phyloP scores from a whole-genome alignment of 92 coral and sea anemone species.

The Palythoa grandis region DNA sequence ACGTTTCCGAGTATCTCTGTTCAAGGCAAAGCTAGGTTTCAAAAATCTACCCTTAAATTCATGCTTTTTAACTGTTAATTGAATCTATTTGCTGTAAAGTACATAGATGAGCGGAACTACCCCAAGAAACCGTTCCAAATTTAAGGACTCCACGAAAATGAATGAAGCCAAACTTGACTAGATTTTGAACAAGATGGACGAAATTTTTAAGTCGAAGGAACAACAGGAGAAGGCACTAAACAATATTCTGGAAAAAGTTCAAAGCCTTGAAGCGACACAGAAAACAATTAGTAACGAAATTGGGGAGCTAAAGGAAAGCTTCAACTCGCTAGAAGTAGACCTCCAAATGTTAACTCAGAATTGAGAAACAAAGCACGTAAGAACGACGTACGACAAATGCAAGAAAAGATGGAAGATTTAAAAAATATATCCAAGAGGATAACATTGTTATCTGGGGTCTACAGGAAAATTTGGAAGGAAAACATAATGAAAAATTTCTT shows the following conservation, averaged over 20 bases:
- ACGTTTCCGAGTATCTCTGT: no score
- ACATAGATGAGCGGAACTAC: not conserved
- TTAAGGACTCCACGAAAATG: not conserved
- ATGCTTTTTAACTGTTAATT: no score
- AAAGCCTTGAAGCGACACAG: not conserved
- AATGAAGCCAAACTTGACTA: not conserved
- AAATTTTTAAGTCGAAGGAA: not conserved
- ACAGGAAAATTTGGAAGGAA: not conserved
- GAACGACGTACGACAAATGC: not conserved
- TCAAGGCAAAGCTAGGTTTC: no score
- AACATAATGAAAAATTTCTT: not conserved
- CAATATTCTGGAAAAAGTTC: not conserved
- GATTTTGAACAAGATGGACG: constrained; percentile 9
- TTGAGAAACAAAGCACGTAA: not conserved
- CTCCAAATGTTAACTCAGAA: not conserved
- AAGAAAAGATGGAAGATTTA: not conserved
- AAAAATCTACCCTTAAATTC: no score
- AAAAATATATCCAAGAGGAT: not conserved
- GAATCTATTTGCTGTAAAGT: not conserved
- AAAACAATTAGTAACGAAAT: not conserved
- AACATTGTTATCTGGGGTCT: not conserved
- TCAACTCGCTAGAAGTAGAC: not conserved
- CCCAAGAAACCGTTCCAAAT: not conserved
- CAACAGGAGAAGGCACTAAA: not conserved
- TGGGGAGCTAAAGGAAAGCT: not conserved